Evolutionary conservation across 2,113 vertebrate species (phyloP).

Genomic region (Paradoxurus hermaphroditus): DNA sequence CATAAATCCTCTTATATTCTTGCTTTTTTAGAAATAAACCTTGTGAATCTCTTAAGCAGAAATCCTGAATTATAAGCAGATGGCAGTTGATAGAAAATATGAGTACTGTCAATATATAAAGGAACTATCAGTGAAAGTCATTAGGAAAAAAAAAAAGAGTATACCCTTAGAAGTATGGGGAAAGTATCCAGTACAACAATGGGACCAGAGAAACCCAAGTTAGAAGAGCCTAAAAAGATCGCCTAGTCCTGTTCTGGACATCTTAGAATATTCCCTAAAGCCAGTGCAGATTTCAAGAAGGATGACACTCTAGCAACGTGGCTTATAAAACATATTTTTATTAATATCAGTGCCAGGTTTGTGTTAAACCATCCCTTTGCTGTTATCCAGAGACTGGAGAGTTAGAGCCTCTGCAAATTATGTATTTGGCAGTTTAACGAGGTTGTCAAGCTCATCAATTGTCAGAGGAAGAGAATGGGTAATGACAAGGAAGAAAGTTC

Average conservation of each 20-base stretch:
- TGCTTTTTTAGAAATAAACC: neutral
- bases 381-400: slow-evolving; percentile 61
- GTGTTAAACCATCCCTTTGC: slow-evolving; percentile 57
- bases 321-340: slow-evolving; percentile 62
- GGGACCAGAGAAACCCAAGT: neutral
- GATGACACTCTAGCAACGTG: neutral
- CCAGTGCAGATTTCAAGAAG: neutral
- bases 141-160: neutral
- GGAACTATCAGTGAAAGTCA: neutral
- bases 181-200: neutral
- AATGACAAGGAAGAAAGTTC: slow-evolving; percentile 78
- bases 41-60: neutral
- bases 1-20: neutral
- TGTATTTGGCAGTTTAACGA: slow-evolving; percentile 75
- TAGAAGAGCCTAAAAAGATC: neutral
- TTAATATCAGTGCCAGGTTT: slow-evolving; percentile 71
- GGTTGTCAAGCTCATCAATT: slow-evolving; percentile 81
- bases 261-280: neutral
- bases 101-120: neutral
- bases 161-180: neutral
- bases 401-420: slow-evolving; percentile 73
- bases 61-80: neutral
- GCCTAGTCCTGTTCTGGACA: neutral
- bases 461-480: slow-evolving; percentile 70
- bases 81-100: neutral